Base-by-base conservation (phyloP, 2,113 vertebrate species). In the Anseranas semipalmata region DNA sequence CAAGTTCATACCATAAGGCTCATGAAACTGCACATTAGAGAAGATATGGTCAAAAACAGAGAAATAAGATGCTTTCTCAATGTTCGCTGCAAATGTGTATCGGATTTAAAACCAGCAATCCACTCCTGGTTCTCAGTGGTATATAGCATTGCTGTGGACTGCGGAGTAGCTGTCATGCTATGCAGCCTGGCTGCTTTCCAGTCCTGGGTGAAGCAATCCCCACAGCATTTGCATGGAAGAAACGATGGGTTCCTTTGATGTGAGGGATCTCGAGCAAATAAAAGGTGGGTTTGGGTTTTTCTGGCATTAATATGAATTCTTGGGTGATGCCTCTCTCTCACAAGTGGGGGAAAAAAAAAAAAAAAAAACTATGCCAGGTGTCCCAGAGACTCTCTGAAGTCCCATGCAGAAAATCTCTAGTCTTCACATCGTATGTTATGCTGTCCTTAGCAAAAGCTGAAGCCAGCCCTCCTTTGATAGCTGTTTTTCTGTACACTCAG, bases 111-210 rank as follows among this genome's bases (percentile, higher is more conserved):
- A 78, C 75, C 78, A 93, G 62, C 77, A 91, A 87, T 58, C 55
- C 50, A 0, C 90, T 93, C 50, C 90, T 55, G 50, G 27, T 91
- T 58, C 80, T 88, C 65, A 16, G 30, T 76, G 71, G 90, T 21
- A 22, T 24, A 76, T 5, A 86, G 80, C 92, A 55, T 75, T 91
- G 78, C 86, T 93, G 74, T 15, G 59, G 88, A 86, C 67, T 74
- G 62, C 60, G 17, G 92, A 95, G 85, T 89, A 91, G 83, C 70
- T 95, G 75, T 91, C 89, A 87, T 83, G 89, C 85, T 92, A 82
- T 85, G 87, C 87, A 76, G 67, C n/a, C 87, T 93, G 93, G 95
- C 85, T 90, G 76, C 85, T 93, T 86, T 95, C 96, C 95, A 93
- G 79, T n/a, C 75, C 55, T 70, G 80, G 79, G 71, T 92, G 89